Base-by-base conservation (phyloP, 2,797 vertebrate species). In the Darevskia mixta region DNA sequence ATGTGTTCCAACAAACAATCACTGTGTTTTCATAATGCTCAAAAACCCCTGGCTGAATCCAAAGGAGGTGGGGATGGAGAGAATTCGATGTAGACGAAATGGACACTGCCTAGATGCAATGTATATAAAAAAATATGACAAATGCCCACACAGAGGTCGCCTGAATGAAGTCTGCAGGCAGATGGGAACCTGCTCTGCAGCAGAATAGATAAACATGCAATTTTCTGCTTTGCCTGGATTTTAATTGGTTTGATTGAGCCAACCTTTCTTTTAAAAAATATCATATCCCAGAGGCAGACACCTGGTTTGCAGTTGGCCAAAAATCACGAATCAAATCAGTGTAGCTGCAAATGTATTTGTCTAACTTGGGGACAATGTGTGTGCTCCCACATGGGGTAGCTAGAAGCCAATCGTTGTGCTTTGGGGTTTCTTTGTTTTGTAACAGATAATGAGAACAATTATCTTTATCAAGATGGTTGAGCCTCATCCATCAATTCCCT, bases 211-310 rank as follows among this genome's bases (percentile, higher is more conserved):
- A 93, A 88, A 87, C 32, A 83, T 79, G 38, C 41, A 84, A 66
- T 90, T 55, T 83, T 45, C 49, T 85, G 27, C 77, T 89, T 89
- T 80, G 55, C 66, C 85, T 75, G 75, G 38, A 41, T 92, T 71
- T 86, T 79, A 87, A 38, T 67, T 80, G 82, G 20, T 27, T 61
- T 8, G 80, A 83, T 23, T 76, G 91, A 92, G 88, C 64, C 23
- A 77, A 0, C 83, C 43, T 80, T 88, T 35, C 91, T 92, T 79
- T 89, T 88, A 89, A 85, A 85, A 72, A 73, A 67, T 38, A 64
- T 64, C 78, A 83, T 83, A 32, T 85, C 78, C 72, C 80, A 90
- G 23, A 85, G 86, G 55, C 69, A 91, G 85, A 75, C 55, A 90
- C 58, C n/a, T 72, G 78, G 35, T 25, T 71, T 82, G 72, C 73